phyloP scores from a whole-genome alignment of 2,797 vertebrate genomes.

The Anableps anableps region DNA sequence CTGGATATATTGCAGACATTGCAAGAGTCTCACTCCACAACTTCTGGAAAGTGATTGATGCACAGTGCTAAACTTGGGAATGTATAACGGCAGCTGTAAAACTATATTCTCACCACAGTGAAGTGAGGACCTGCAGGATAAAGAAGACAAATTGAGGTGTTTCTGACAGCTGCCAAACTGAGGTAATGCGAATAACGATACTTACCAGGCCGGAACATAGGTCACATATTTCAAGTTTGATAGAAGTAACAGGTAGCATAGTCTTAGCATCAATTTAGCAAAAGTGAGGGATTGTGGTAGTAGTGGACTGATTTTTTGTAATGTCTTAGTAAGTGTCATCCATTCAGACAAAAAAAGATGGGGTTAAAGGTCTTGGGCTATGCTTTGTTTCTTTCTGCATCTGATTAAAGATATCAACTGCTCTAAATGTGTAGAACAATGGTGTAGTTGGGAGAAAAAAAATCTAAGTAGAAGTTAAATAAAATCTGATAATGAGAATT shows the following conservation, averaged over 20 bases:
- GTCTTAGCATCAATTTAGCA: conserved; percentile 28
- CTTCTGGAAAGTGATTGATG: conserved; percentile 45
- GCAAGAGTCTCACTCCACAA: conserved; percentile 7
- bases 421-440: conserved; percentile 15
- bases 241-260: conserved; percentile 29
- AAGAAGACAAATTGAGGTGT: conserved; percentile 63
- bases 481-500: conserved; percentile 40
- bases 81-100: conserved; percentile 54
- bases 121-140: conserved; percentile 44
- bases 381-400: conserved; percentile 38
- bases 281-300: background rate
- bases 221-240: conserved; percentile 67
- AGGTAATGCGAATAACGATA: conserved; percentile 46
- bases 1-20: conserved; percentile 8
- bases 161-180: conserved; percentile 54
- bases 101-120: conserved; percentile 44
- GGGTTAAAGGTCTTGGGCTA: conserved; percentile 62
- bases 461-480: background rate
- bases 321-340: conserved; percentile 64
- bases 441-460: background rate
- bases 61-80: conserved; percentile 35
- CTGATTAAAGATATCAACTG: conserved; percentile 15
- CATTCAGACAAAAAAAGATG: conserved; percentile 53
- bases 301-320: conserved; percentile 28
- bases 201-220: conserved; percentile 44